phyloP scores from a whole-genome alignment of 2,888 invertebrate species.

The Mimumesa dahlbomi region DNA sequence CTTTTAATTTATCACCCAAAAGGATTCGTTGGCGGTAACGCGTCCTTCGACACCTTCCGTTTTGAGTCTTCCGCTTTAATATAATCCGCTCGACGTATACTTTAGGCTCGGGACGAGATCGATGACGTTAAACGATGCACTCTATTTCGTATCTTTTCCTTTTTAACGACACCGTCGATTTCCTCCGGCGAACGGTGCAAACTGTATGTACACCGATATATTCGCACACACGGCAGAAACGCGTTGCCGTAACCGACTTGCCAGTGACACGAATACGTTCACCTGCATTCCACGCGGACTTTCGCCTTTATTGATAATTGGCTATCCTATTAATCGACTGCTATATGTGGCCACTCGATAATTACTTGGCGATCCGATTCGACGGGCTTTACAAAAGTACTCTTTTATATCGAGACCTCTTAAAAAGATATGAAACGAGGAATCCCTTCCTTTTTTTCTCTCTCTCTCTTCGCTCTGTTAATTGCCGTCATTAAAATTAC shows the following conservation, averaged over 20 bases:
- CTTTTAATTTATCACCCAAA: too few species aligned
- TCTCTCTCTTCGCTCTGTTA: too few species aligned
- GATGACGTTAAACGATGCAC: too few species aligned
- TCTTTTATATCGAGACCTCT: slow-evolving; percentile 10
- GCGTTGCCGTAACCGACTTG: slow-evolving; percentile 16
- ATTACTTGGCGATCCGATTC: not conserved
- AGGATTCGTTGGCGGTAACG: not conserved
- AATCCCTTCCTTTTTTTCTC: too few species aligned
- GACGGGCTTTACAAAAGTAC: slow-evolving; percentile 11
- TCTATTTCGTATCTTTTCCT: too few species aligned
- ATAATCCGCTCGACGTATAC: not conserved
- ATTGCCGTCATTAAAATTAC: too few species aligned
- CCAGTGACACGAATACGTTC: slow-evolving; percentile 29
- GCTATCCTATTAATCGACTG: slow-evolving; percentile 27
- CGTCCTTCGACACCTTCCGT: not conserved
- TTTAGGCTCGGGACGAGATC: slow-evolving; percentile 43
- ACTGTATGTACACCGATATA: not conserved
- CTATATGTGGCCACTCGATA: slow-evolving; percentile 5
- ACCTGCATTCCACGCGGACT: slow-evolving; percentile 42
- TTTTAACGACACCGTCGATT: not conserved
- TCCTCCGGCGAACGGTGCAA: not conserved
- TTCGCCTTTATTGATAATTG: slow-evolving; percentile 37
- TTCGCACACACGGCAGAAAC: not conserved
- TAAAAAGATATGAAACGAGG: not conserved
- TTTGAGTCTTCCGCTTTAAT: slow-evolving; percentile 17